phyloP scores from a whole-genome alignment of 2,113 vertebrate species.

The Ptilorrhoa leucosticta region DNA sequence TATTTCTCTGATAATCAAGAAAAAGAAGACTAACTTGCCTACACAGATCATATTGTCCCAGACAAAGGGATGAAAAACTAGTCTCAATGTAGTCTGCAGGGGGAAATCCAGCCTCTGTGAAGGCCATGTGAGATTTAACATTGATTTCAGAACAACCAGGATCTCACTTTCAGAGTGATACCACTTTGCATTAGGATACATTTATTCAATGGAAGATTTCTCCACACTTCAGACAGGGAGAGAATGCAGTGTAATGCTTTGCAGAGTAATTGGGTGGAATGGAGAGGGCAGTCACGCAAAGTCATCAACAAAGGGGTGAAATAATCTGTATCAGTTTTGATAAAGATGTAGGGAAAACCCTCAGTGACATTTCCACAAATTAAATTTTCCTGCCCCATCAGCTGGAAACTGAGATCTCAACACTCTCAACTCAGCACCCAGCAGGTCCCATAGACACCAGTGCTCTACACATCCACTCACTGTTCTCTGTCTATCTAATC shows the following conservation, averaged over 20 bases:
- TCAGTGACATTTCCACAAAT: background rate
- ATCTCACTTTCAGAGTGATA: background rate
- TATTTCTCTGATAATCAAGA: background rate
- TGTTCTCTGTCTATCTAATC: background rate
- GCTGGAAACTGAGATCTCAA: background rate
- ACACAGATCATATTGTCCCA: background rate
- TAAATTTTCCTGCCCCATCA: background rate
- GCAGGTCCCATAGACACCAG: background rate
- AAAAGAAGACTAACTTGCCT: background rate
- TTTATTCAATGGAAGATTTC: background rate
- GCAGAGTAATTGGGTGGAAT: background rate
- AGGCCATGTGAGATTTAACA: background rate
- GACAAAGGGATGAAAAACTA: background rate
- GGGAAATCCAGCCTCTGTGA: background rate
- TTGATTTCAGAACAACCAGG: background rate
- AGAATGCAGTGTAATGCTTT: background rate
- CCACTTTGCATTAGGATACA: background rate
- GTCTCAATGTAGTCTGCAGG: background rate
- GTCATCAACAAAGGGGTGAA: background rate
- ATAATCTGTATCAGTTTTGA: background rate
- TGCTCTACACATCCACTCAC: rapidly evolving
- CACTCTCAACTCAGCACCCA: background rate
- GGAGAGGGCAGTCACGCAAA: rapidly evolving
- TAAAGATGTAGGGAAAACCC: background rate
- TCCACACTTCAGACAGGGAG: background rate